Percentiles rank a stretch among this genome's conserved stretches.
phyloP scores from a whole-genome alignment of 2,888 invertebrate genomes.

The Cataglyphis altisquamis region DNA sequence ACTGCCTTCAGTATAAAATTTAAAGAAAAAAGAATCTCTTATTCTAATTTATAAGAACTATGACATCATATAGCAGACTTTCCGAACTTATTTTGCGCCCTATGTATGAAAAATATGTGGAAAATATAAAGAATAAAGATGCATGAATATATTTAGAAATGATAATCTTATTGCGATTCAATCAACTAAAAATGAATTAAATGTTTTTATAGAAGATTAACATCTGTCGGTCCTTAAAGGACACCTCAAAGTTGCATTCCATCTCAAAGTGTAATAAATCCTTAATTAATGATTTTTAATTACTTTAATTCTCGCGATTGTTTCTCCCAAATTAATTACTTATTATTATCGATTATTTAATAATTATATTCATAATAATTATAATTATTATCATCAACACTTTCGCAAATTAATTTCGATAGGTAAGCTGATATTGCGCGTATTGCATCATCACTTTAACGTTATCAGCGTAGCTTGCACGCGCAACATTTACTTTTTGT shows the following conservation, averaged over 20 bases:
- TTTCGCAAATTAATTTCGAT: constrained; percentile 32
- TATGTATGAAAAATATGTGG: neutral
- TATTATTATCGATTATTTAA: neutral
- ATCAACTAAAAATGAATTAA: neutral
- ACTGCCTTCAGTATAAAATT: neutral
- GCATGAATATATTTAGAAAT: neutral
- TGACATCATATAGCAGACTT: neutral
- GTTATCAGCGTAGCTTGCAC: neutral
- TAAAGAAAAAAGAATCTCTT: neutral
- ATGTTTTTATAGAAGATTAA: neutral
- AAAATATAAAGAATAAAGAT: neutral
- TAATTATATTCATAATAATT: too few species aligned
- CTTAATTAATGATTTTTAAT: constrained; percentile 18
- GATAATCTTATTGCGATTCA: neutral
- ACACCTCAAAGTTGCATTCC: neutral
- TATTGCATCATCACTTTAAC: neutral
- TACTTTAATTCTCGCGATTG: neutral
- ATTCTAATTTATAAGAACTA: neutral
- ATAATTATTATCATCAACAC: neutral
- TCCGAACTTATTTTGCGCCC: neutral
- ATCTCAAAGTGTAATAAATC: neutral
- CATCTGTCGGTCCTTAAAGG: neutral
- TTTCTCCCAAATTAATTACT: neutral
- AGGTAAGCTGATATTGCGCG: neutral
- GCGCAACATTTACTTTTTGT: neutral